Conservation (phyloP, 2,797 vertebrate species). For the Anas georgica region DNA sequence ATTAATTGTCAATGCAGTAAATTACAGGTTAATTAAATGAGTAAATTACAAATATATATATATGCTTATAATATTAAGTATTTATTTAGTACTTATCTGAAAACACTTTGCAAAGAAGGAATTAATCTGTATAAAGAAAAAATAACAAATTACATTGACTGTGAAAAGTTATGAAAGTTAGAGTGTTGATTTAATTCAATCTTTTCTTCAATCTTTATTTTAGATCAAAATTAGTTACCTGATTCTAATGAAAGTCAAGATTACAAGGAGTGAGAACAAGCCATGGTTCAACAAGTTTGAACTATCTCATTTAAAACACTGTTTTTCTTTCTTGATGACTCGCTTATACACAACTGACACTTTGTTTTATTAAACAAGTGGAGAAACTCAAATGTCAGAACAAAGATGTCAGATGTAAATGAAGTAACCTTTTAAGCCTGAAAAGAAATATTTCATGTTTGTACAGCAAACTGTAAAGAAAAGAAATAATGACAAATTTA, state of each 20-base stretch:
- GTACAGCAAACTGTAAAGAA: neutral
- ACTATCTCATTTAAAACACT: neutral
- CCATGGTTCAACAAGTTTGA: neutral
- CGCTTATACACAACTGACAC: neutral
- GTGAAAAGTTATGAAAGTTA: neutral
- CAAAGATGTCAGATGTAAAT: constrained; percentile 2
- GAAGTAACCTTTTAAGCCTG: neutral
- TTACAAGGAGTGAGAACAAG: neutral
- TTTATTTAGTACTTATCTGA: neutral
- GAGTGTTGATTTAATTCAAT: neutral
- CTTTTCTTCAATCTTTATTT: neutral
- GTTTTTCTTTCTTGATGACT: neutral
- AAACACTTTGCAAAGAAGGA: constrained; percentile 27
- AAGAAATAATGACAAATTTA: neutral
- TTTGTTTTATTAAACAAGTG: neutral
- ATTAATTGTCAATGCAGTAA: neutral
- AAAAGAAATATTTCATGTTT: neutral
- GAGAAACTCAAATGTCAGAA: neutral
- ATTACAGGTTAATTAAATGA: constrained; percentile 6
- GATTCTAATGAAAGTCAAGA: neutral
- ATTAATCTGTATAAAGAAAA: neutral
- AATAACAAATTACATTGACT: neutral
- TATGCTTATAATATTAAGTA: neutral
- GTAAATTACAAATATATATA: constrained; percentile 26
- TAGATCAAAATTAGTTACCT: neutral